A percentile compares a stretch with the other conserved stretches of the same genome.
Evolutionary conservation across 2,797 vertebrate species (phyloP).

Genomic region (Clarias fuscus): DNA sequence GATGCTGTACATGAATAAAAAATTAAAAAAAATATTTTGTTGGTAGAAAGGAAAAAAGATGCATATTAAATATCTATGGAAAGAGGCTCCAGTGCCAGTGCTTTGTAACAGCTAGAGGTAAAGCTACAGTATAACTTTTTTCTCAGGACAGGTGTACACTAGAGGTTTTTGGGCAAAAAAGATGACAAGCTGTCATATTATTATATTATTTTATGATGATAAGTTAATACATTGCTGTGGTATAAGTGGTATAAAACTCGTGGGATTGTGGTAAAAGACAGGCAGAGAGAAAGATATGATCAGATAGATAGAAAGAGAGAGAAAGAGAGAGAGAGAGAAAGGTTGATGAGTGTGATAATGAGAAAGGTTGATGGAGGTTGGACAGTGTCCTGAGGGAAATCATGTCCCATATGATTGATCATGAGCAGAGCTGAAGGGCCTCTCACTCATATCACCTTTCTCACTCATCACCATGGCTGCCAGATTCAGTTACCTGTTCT

Average conservation of each 20-base stretch:
- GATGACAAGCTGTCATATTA: not conserved
- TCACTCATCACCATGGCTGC: conserved; percentile 40
- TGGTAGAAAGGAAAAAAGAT: not conserved
- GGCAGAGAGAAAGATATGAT: not conserved
- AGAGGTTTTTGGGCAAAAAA: not conserved
- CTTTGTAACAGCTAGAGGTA: not conserved
- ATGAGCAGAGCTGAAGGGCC: conserved; percentile 44
- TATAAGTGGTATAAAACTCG: not conserved
- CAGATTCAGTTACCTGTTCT: conserved; percentile 50
- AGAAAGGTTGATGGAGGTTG: conserved; percentile 36
- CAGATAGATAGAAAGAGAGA: not conserved
- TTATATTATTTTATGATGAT: not conserved
- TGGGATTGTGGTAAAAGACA: not conserved
- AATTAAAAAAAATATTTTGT: no score
- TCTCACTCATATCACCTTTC: conserved; percentile 55
- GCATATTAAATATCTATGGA: not conserved
- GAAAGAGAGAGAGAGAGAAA: not conserved
- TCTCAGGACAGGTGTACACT: not conserved
- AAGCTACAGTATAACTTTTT: not conserved
- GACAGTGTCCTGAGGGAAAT: conserved; percentile 57
- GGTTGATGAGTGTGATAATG: conserved; percentile 33
- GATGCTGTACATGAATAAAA: not conserved
- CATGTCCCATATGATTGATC: conserved; percentile 58
- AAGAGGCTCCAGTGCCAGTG: not conserved
- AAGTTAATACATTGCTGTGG: not conserved